Base-by-base conservation (phyloP, 1,140 invertebrate genomes). In the Thalassaphorura encarpata region DNA sequence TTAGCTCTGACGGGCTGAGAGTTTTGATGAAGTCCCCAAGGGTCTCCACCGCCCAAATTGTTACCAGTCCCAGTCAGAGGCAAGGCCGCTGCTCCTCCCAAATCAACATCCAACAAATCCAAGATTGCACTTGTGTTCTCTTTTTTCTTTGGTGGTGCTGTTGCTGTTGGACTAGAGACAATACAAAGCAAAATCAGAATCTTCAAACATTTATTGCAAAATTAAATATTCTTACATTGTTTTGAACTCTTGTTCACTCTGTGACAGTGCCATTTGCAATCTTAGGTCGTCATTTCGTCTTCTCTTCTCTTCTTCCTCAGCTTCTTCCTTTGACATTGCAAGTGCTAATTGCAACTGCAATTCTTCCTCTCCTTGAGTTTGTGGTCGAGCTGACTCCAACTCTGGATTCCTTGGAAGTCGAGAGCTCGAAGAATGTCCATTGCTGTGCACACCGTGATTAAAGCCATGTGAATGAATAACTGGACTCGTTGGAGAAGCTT, bases 301-400 rank as follows among this genome's bases (percentile, higher is more conserved):
- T 70, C 91, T 83, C 66, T 93, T 83, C 72, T 97, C 88, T 68
- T 97, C 92, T 70, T 95, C 85, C 68, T 99, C 95, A 26, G 94
- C 93, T 76, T 99, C 96, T 73, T 99, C 96, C 57, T 94, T 83
- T 49, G 90, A 96, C 88, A 99, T 96, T 42, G 95, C 96, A 68
- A 99, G 76, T 27, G 96, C 96, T 66, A 99, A 78, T 75, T 99
- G 93, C 55, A 99, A 74, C 72, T 99, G 96, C 58, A 99, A 76
- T 72, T 99, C 95, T 76, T 99, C 96, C 73, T 99, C 96, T 0
- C 94, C 94, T 1, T 87, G 84, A 1, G 93, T 97, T 66, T 92
- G 88, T 5, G 95, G 95, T 47, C 95, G 78, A 23, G 93, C 93
- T 70, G 84, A 80, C 75, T 97, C 94, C 61, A 96, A 75, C 68